Evolutionary conservation across 92 coral and sea anemone genomes (phyloP).

Genomic region (Phenganax subtilis): DNA sequence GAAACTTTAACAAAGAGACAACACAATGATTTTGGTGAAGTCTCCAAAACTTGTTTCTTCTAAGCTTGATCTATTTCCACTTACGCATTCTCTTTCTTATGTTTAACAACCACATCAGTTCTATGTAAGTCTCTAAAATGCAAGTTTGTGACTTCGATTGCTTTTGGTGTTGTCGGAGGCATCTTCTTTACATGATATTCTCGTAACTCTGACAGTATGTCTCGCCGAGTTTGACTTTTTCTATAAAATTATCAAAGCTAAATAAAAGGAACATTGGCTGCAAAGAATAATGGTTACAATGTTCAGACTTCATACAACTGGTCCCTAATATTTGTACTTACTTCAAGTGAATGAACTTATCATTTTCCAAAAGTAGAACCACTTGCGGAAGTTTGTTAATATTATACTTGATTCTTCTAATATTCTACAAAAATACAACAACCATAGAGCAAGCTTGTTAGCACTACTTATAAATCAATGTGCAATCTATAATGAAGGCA

Average conservation of each 20-base stretch:
- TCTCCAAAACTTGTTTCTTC: background rate
- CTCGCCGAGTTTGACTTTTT: constrained; percentile 12
- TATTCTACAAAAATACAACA: constrained; percentile 42
- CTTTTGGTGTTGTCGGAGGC: constrained; percentile 16
- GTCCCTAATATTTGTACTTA: background rate
- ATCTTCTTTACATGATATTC: background rate
- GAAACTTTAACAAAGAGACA: background rate
- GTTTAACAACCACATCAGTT: constrained; percentile 6
- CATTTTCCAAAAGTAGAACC: constrained; percentile 37
- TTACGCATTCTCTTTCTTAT: constrained; percentile 19
- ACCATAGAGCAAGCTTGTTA: background rate
- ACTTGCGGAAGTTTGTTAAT: constrained; percentile 63
- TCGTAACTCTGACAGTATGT: constrained; percentile 16
- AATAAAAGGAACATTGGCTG: background rate
- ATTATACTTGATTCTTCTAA: constrained; percentile 50
- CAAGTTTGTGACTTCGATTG: constrained; percentile 14
- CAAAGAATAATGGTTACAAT: background rate
- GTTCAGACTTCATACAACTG: background rate
- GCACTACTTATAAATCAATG: background rate
- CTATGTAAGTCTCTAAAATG: constrained; percentile 32
- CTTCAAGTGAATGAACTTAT: constrained; percentile 10
- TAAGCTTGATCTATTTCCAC: background rate
- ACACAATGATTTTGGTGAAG: background rate
- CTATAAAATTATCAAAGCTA: background rate
- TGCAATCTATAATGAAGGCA: background rate